Percentiles rank a stretch among this genome's conserved stretches.
phyloP scores from a whole-genome alignment of 2,113 vertebrate genomes.

The Gambusia affinis region DNA sequence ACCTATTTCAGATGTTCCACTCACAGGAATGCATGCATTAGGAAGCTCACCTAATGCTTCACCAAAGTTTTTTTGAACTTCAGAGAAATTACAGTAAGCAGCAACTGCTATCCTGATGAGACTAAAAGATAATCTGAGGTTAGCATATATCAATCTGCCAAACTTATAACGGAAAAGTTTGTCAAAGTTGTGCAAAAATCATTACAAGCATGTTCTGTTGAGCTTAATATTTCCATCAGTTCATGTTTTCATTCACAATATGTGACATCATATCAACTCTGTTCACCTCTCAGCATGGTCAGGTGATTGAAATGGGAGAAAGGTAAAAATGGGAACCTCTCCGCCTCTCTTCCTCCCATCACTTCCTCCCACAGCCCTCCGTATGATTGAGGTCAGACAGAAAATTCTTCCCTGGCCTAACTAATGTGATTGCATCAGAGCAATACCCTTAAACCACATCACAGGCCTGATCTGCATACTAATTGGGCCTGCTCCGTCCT shows the following conservation, averaged over 20 bases:
- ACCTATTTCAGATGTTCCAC: neutral
- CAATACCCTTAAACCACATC: constrained; percentile 93
- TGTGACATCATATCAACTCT: constrained; percentile 17
- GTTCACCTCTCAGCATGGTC: constrained; percentile 4
- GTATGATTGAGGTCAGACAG: constrained; percentile 90
- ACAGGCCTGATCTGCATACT: constrained; percentile 93
- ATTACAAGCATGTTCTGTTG: neutral
- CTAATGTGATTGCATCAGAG: constrained; percentile 96
- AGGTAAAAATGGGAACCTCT: constrained; percentile 9
- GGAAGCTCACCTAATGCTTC: too few relatives aligned
- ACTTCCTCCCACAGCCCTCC: constrained; percentile 70
- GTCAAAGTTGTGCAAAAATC: neutral
- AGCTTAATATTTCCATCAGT: constrained; percentile 8
- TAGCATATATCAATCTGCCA: neutral
- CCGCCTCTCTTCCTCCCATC: constrained; percentile 13
- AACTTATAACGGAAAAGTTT: neutral
- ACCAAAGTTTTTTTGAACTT: neutral
- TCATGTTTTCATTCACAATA: constrained; percentile 9
- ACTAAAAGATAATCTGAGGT: neutral
- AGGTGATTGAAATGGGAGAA: constrained; percentile 3
- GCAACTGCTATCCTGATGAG: neutral
- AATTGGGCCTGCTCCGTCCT: constrained; percentile 88
- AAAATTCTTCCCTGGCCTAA: constrained; percentile 89
- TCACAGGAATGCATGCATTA: neutral
- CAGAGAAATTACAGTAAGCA: neutral